Base-by-base conservation (phyloP, 2,113 vertebrate genomes). In the Leucoraja erinaceus region DNA sequence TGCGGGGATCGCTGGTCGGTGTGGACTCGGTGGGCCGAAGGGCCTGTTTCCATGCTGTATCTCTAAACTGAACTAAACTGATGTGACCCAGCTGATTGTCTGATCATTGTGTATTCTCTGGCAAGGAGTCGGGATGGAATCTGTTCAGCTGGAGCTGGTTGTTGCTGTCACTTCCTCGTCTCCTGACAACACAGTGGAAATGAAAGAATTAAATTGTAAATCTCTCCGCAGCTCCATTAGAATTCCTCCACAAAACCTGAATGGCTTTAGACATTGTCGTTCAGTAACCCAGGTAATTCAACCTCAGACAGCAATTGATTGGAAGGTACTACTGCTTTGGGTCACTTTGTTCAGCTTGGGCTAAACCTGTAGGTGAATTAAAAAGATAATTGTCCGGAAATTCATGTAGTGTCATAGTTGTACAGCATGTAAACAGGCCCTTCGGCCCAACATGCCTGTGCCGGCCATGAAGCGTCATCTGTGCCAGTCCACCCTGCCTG, bases 131-230 rank as follows among this genome's bases (percentile, higher is more conserved):
- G 38, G 68, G 22, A 54, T 72, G 88, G 90, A 91, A 28, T 22
- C 33, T 91, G 22, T 91, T 5, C 7, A 12, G 22, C 63, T 91
- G 66, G 54, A 91, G 68, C 90, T 74, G 54, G 72, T 72, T 54
- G 9, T 68, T 70, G 22, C 88, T 38, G 68, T 72, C 90, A 91
- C 66, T 68, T 91, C 28, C 68, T 28, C 22, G 7, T 33, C 68
- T 91, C 25, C 72, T 12, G 90, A 33, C 70, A 91, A 25, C 47
- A 33, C 90, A 91, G 31, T 47, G 68, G 38, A 91, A 72, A 72
- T 91, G 33, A 91, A 72, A 91, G 31, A 91, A 91, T 47, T 91
- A 91, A 91, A 91, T 91, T 91, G 68, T 38, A 70, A 91, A 91
- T 91, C 66, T 54, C 90, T 33, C 75, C n/a, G 38, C 66, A 72